These are phyloP conservation scores for cattle (Bos taurus) DNA, from an alignment of 2,113 vertebrate species.

Conservation along the genomic window ARS-UCD2.0 NC_037328.1:35717501-35718000, in stretches of 20 bases:
- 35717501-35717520: conserved; percentile 5
- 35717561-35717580: background rate
- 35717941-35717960: background rate
- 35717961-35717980: background rate
- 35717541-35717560: background rate
- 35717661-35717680: background rate
- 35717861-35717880: background rate
- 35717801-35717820: background rate
- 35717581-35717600: background rate
- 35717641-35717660: background rate
- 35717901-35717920: background rate
- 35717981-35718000: background rate
- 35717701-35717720: background rate
- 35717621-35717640: background rate
- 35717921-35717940: background rate
- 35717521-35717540: background rate
- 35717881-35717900: background rate
- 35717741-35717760: background rate
- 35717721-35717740: background rate
- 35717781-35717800: background rate
- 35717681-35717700: background rate
- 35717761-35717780: background rate
- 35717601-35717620: background rate
- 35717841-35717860: background rate
- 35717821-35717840: background rate